phyloP scores from a whole-genome alignment of 2,888 invertebrate genomes.

The Sinopyrophorus schimmeli region DNA sequence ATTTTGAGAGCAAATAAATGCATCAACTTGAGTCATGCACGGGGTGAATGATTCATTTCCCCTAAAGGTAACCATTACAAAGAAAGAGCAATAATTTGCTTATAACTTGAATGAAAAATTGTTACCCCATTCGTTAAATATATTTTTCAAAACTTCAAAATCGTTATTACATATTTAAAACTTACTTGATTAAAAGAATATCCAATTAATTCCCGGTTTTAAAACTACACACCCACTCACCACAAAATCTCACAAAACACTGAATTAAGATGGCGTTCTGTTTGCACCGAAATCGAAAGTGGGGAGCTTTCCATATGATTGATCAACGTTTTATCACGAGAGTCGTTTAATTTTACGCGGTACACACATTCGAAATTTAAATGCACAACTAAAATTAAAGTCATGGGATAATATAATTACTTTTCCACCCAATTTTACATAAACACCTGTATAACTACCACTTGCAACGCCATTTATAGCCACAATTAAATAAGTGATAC shows the following conservation, averaged over 20 bases:
- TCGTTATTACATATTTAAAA: conserved; percentile 6
- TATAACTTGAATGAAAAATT: conserved; percentile 3
- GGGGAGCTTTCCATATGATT: conserved; percentile 12
- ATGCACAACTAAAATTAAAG: no score
- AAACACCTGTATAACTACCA: no score
- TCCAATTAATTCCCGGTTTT: conserved; percentile 40
- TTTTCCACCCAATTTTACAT: no score
- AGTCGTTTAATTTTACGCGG: no score
- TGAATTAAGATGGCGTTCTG: conserved; percentile 41
- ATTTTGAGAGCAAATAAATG: conserved; percentile 7
- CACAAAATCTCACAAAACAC: conserved; percentile 42
- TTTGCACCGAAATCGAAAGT: conserved; percentile 22
- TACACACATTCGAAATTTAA: no score
- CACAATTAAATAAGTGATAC: no score
- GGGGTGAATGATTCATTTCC: conserved; percentile 15
- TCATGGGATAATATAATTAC: no score
- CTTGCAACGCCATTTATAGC: no score
- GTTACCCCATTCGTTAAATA: no score
- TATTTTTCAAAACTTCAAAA: no score
- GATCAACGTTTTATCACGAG: not conserved
- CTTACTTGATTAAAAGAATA: conserved; percentile 45
- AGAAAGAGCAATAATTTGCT: not conserved
- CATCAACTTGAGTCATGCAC: conserved; percentile 14
- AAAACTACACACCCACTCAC: conserved; percentile 49
- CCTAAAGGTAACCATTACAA: not conserved